These are phyloP conservation scores for Agonopterix subpropinquella DNA, from an alignment of 2,888 invertebrate species.

Conservation along the genomic window DNA sequence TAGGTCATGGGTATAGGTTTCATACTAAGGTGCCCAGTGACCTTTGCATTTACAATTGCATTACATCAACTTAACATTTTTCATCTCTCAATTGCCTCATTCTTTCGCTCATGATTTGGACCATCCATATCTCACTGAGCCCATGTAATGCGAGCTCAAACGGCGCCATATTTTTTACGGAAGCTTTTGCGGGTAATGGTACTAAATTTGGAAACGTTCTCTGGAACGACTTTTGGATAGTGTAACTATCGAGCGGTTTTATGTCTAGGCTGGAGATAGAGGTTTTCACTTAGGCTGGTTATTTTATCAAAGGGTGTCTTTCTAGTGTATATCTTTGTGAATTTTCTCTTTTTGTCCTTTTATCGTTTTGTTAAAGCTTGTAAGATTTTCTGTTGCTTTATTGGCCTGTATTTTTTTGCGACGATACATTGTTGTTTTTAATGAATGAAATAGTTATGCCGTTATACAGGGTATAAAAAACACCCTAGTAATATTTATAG, in stretches of 20 bases:
- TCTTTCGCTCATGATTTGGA: slow-evolving; percentile 7
- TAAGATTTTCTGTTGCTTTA: too few species aligned
- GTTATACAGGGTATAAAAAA: too few species aligned
- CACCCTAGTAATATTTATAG: too few species aligned
- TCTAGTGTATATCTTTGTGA: not conserved
- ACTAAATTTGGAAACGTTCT: slow-evolving; percentile 49
- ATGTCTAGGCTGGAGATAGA: not conserved
- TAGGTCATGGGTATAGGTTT: too few species aligned
- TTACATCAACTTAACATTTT: too few species aligned
- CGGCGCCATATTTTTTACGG: slow-evolving; percentile 66
- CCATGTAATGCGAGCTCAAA: slow-evolving; percentile 65
- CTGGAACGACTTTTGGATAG: slow-evolving; percentile 43
- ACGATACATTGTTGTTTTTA: too few species aligned
- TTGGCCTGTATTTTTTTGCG: not conserved
- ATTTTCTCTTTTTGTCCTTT: not conserved
- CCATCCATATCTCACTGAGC: slow-evolving; percentile 43
- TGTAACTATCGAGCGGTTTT: slow-evolving; percentile 15
- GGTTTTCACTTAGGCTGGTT: not conserved
- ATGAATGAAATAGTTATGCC: too few species aligned
- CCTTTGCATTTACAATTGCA: too few species aligned
- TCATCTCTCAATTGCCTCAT: too few species aligned
- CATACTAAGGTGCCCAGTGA: too few species aligned
- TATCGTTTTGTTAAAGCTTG: too few species aligned
- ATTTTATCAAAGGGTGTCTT: too few species aligned
- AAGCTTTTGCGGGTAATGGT: slow-evolving; percentile 57